Conservation (phyloP, 2,888 invertebrate genomes). For the Galeopsomyia nigrocyanea region DNA sequence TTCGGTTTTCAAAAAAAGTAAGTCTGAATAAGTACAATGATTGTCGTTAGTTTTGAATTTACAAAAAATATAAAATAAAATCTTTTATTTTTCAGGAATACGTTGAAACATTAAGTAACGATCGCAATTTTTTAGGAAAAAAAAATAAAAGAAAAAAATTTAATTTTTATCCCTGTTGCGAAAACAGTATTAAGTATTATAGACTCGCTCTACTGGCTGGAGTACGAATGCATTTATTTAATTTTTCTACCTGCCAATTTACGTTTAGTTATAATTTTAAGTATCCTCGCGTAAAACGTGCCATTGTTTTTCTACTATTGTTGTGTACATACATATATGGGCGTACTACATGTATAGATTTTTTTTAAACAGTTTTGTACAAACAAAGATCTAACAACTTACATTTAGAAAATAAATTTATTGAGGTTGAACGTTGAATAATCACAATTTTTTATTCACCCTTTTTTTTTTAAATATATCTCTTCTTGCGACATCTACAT, state of each 20-base stretch:
- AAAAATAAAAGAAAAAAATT: background rate
- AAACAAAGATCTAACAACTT: slow-evolving; percentile 6
- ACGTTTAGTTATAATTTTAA: slow-evolving; percentile 27
- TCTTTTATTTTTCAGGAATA: slow-evolving; percentile 36
- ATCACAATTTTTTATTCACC: background rate
- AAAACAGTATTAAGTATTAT: slow-evolving; percentile 35
- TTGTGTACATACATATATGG: slow-evolving; percentile 3
- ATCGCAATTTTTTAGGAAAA: background rate
- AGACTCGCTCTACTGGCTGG: slow-evolving; percentile 39
- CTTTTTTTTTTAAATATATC: background rate
- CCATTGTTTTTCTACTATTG: slow-evolving; percentile 18
- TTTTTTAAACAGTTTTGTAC: slow-evolving; percentile 27
- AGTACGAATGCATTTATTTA: slow-evolving; percentile 37
- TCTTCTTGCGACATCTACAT: too few relatives aligned
- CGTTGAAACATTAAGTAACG: slow-evolving; percentile 19
- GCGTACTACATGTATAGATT: slow-evolving; percentile 21
- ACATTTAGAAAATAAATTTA: slow-evolving; percentile 21
- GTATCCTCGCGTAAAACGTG: background rate
- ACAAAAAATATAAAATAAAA: background rate
- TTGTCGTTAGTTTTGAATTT: too few relatives aligned
- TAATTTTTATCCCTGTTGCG: background rate
- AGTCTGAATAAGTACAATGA: slow-evolving; percentile 28
- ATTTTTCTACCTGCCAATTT: slow-evolving; percentile 21
- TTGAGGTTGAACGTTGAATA: slow-evolving; percentile 1
- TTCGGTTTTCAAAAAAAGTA: slow-evolving; percentile 78